Percentiles rank a stretch among this genome's conserved stretches.
These are phyloP conservation scores for Toxostoma redivivum DNA, from an alignment of 2,113 vertebrate genomes.

Conservation along the genomic window DNA sequence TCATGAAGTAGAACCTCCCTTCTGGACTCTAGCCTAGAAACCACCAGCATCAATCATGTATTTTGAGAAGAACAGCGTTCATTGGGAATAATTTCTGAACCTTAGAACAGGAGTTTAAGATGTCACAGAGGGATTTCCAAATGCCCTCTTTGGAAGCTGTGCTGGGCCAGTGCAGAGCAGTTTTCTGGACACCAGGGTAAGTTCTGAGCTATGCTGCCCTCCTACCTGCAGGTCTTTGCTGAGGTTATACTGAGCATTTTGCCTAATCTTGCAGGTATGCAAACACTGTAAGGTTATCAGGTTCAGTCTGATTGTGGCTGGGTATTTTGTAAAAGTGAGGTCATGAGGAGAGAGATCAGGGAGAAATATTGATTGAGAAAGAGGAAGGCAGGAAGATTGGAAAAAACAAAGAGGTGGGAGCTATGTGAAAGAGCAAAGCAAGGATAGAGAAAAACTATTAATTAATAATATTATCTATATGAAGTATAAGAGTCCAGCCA, in stretches of 20 bases:
- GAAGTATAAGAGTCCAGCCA: neutral
- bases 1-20: neutral
- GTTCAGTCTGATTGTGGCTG: neutral
- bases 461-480: neutral
- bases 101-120: neutral
- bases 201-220: neutral
- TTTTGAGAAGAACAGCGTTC: neutral
- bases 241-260: neutral
- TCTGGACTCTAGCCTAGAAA: neutral
- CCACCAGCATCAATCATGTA: accelerated
- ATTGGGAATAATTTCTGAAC: neutral
- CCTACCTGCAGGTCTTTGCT: neutral
- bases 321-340: neutral
- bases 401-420: neutral
- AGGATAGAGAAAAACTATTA: neutral
- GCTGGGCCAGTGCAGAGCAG: neutral
- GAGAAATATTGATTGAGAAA: neutral
- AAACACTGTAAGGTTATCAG: neutral
- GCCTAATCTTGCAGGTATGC: neutral
- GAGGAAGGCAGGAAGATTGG: neutral
- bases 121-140: neutral
- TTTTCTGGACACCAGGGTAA: neutral
- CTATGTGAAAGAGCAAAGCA: neutral
- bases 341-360: neutral
- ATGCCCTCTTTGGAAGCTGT: neutral